phyloP scores from a whole-genome alignment of 2,797 vertebrate species.

The Champsocephalus esox region DNA sequence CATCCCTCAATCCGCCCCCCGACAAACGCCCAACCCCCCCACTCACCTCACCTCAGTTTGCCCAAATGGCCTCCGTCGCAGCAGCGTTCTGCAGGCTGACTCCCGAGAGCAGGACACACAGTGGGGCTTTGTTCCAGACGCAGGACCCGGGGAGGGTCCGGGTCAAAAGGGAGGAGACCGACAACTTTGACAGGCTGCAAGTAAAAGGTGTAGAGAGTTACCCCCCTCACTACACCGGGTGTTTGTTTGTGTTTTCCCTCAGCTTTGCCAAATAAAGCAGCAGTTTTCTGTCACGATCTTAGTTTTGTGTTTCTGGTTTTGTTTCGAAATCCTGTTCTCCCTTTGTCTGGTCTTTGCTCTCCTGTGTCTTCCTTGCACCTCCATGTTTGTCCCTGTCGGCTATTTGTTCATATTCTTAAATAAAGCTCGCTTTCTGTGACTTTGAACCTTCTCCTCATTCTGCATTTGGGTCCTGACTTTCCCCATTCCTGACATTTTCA shows the following conservation, averaged over 20 bases:
- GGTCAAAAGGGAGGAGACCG: constrained; percentile 62
- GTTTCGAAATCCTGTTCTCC: too few species aligned
- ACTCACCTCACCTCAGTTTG: constrained; percentile 36
- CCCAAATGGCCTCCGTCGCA: constrained; percentile 51
- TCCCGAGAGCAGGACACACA: constrained; percentile 63
- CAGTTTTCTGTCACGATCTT: constrained; percentile 20
- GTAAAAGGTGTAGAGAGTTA: constrained; percentile 56
- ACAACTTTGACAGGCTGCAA: constrained; percentile 63
- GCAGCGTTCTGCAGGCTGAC: constrained; percentile 38
- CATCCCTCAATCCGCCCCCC: constrained; percentile 57
- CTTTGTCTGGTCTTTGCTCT: too few species aligned
- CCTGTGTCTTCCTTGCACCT: too few species aligned
- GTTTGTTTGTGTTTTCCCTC: constrained; percentile 53
- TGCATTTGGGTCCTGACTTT: too few species aligned
- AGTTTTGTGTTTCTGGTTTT: too few species aligned
- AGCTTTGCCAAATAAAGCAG: constrained; percentile 10
- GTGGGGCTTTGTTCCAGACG: constrained; percentile 73
- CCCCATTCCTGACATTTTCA: neutral
- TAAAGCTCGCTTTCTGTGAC: too few species aligned
- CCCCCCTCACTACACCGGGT: constrained; percentile 22
- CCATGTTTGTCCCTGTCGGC: too few species aligned
- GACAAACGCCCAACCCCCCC: constrained; percentile 22
- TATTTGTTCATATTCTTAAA: too few species aligned
- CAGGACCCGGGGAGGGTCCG: constrained; percentile 55
- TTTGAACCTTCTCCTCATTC: too few species aligned